phyloP scores from a whole-genome alignment of 2,797 vertebrate genomes.

The Meriones psammophilus region DNA sequence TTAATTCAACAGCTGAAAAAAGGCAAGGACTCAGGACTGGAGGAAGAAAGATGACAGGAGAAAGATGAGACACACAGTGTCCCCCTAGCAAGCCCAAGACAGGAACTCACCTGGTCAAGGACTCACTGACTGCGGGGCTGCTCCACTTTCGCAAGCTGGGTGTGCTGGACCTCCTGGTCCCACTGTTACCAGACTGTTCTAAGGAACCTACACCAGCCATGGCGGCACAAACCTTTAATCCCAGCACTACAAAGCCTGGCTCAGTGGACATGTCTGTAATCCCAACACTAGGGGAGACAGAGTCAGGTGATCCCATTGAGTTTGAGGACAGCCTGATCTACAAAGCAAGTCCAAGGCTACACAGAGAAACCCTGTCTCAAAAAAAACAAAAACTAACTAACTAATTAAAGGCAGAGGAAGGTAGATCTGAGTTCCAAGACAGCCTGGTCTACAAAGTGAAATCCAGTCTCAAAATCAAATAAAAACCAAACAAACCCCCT shows the following conservation, averaged over 20 bases:
- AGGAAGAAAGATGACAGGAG: conserved; percentile 15
- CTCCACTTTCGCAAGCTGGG: neutral
- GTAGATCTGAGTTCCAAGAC: neutral
- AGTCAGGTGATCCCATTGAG: too few relatives aligned
- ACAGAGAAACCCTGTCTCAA: too few relatives aligned
- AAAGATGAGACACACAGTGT: neutral
- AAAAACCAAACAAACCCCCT: neutral
- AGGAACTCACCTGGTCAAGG: neutral
- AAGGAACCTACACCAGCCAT: neutral
- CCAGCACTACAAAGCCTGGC: neutral
- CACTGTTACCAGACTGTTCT: neutral
- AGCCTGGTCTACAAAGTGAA: neutral
- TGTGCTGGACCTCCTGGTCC: neutral
- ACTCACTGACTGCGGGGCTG: neutral
- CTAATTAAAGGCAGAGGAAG: neutral
- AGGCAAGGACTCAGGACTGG: neutral
- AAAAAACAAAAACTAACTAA: too few relatives aligned
- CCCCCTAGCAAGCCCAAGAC: neutral
- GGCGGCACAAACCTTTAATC: neutral
- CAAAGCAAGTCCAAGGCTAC: too few relatives aligned
- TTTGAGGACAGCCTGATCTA: too few relatives aligned
- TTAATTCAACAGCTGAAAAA: conserved; percentile 47
- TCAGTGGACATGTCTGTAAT: too few relatives aligned
- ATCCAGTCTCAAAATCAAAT: neutral
- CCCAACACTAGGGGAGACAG: too few relatives aligned